Percentiles rank a stretch among this genome's conserved stretches.
Evolutionary conservation across 2,797 vertebrate genomes (phyloP).

Genomic region (Lindbergichthys nudifrons): DNA sequence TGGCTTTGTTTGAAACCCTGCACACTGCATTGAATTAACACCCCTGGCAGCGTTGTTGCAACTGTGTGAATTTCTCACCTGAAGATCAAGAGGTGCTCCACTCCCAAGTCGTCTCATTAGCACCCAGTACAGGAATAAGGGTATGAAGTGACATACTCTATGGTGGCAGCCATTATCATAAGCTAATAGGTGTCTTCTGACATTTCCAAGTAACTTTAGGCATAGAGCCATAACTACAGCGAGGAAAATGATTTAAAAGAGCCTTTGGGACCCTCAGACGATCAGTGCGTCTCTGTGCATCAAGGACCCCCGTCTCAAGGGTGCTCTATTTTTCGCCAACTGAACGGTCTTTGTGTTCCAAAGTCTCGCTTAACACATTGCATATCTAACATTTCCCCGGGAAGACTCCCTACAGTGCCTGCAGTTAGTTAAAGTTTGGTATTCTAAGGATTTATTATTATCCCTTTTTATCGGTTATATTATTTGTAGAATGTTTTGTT

Average conservation of each 20-base stretch:
- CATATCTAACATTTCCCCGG: conserved; percentile 51
- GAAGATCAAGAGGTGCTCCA: conserved; percentile 69
- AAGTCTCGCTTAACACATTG: conserved; percentile 59
- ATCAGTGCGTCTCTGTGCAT: conserved; percentile 63
- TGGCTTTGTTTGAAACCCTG: conserved; percentile 20
- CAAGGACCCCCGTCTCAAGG: conserved; percentile 71
- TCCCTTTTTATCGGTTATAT: conserved; percentile 20
- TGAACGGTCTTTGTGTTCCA: conserved; percentile 69
- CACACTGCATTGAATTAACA: conserved; percentile 35
- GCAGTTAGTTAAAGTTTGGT: conserved; percentile 40
- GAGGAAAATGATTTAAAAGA: conserved; percentile 68
- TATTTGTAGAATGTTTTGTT: not conserved
- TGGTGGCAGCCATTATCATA: conserved; percentile 75
- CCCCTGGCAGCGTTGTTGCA: conserved; percentile 9
- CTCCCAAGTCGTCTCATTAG: conserved; percentile 76
- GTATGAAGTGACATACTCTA: conserved; percentile 69
- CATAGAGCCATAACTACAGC: conserved; percentile 64
- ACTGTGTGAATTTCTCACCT: conserved; percentile 70
- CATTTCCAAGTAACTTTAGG: conserved; percentile 74
- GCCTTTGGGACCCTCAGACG: conserved; percentile 65
- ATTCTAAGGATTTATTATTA: conserved; percentile 32
- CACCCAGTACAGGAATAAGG: conserved; percentile 61
- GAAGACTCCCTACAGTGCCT: conserved; percentile 32
- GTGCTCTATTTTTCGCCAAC: conserved; percentile 68
- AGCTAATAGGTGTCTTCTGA: conserved; percentile 79